Percentiles rank a stretch among this genome's conserved stretches.
Conservation (phyloP, 1,140 invertebrate genomes). For the Vanessa tameamea region DNA sequence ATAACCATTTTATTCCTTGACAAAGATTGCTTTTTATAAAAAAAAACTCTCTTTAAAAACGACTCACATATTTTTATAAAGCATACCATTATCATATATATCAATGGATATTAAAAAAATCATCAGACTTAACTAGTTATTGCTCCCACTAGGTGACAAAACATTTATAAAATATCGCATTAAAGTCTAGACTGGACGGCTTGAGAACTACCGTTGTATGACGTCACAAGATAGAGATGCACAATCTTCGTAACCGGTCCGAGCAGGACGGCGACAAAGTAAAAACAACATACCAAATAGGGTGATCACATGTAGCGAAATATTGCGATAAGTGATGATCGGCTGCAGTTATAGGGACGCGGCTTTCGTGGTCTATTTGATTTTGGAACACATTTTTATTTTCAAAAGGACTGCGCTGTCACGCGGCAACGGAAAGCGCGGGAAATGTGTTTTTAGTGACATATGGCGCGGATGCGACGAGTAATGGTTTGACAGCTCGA, state of each 20-base stretch:
- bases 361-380: constrained; percentile 49
- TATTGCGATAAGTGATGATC: constrained; percentile 57
- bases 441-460: constrained; percentile 39
- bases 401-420: constrained; percentile 37
- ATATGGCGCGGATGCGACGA: constrained; percentile 11
- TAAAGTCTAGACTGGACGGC: constrained; percentile 38
- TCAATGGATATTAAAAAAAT: constrained; percentile 8
- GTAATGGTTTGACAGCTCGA: constrained; percentile 18
- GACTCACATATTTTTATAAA: not conserved
- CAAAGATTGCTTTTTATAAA: not conserved
- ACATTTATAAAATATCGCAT: constrained; percentile 32
- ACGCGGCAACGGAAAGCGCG: constrained; percentile 18
- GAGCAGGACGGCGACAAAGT: constrained; percentile 45
- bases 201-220: constrained; percentile 57
- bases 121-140: constrained; percentile 7
- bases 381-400: constrained; percentile 51
- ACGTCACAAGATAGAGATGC: constrained; percentile 59
- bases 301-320: constrained; percentile 69
- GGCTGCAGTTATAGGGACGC: constrained; percentile 40
- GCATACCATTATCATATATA: not conserved
- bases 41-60: not conserved
- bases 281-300: constrained; percentile 71
- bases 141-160: constrained; percentile 27
- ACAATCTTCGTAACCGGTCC: constrained; percentile 7
- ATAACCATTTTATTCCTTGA: too few relatives aligned